Base-by-base conservation (phyloP, 2,888 invertebrate species). In the Diarsia rubi region DNA sequence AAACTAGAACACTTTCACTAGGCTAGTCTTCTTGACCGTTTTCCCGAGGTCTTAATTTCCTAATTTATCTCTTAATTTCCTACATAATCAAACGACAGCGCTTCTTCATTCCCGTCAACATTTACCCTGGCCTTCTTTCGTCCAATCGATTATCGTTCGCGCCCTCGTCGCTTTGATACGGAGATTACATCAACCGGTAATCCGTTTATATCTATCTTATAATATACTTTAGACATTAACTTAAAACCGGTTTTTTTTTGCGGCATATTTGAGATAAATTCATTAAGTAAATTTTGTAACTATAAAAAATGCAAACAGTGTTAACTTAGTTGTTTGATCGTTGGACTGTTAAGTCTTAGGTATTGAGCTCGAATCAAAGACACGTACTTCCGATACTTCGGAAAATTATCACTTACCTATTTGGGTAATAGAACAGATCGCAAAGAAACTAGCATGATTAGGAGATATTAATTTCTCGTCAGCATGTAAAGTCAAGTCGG, bases 101-200 rank as follows among this genome's bases (percentile, higher is more conserved):
- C 12, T 64, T 57, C 19, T 59, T 54, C 4, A 31, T 52, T 62
- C 42, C 42, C 42, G 42, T 42, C 14, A 54, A 64, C 19, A 27
- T 60, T 63, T 45, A 16, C 47, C 37, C 14, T 42, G 71, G 42
- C 76, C 65, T 71, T 63, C 68, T 45, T 27, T 75, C 21, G 37
- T 54, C 54, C 54, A 81, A 82, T 82, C 49, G 82, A 82, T 82
- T 82, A 75, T 79, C 69, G 59, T 54, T 71, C 65, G 42, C 62
- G 19, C 75, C 81, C 81, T 62, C 60, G 60, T 76, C 59, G 42
- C 60, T 62, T 62, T 11, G 63, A 69, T 64, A 37, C 71, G 69
- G 54, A 85, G 85, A 82, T 82, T 76, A 84, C 59, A 81, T 82
- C 63, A 57, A 49, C 37, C 44, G 49, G 45, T 82, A 82, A 84